Conservation (phyloP, 1,140 invertebrate species). For the Drosophila aff. region DNA sequence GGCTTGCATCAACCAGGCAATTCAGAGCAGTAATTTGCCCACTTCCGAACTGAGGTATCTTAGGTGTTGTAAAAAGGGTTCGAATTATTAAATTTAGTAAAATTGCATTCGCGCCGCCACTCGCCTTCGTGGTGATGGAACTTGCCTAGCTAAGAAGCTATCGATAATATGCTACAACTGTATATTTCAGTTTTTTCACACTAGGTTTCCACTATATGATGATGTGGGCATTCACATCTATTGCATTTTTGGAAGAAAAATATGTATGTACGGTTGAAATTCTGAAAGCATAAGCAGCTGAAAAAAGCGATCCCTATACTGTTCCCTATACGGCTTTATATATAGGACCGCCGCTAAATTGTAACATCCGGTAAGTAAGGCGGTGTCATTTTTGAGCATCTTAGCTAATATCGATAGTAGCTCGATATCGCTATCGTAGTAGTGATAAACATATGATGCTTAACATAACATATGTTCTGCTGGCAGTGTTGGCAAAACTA, state of each 20-base stretch:
- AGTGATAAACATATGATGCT: background rate
- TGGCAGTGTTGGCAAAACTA: background rate
- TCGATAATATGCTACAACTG: background rate
- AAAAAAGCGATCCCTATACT: background rate
- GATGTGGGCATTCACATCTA: no score
- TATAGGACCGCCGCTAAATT: no score
- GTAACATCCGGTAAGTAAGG: background rate
- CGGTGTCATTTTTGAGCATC: background rate
- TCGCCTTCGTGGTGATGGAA: background rate
- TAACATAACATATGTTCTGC: slow-evolving; percentile 7
- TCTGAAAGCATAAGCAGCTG: background rate
- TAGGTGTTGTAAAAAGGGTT: background rate
- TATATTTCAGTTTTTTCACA: background rate
- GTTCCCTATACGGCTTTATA: background rate
- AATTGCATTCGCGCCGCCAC: slow-evolving; percentile 3
- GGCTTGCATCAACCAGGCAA: background rate
- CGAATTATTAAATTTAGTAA: background rate
- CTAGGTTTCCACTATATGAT: background rate
- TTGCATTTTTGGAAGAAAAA: no score
- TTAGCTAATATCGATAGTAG: background rate
- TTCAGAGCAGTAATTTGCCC: background rate
- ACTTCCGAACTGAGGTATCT: no score
- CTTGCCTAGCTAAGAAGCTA: background rate
- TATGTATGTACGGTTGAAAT: no score
- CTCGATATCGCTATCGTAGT: background rate